A percentile compares a stretch with the other conserved stretches of the same genome.
These are phyloP conservation scores for Augiades crinisus DNA, from an alignment of 2,888 invertebrate genomes.

Conservation along the genomic window DNA sequence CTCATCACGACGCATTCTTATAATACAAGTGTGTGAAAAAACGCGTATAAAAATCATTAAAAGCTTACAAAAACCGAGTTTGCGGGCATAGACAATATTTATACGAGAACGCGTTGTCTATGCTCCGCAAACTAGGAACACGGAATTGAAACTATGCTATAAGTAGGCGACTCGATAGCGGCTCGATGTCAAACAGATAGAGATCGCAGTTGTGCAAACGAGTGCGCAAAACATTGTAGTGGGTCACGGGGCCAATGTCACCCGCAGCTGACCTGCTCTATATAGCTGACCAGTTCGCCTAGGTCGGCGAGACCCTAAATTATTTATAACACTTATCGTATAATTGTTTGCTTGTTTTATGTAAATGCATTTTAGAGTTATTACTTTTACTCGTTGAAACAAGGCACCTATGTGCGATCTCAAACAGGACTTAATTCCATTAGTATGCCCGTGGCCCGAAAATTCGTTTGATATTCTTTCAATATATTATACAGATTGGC, in stretches of 20 bases:
- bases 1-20: not conserved
- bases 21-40: not conserved
- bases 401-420: too few species aligned
- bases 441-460: too few species aligned
- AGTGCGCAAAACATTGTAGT: conserved; percentile 44
- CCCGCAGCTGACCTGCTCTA: conserved; percentile 27
- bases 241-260: conserved; percentile 69
- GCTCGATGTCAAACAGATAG: conserved; percentile 28
- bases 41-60: not conserved
- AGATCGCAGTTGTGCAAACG: conserved; percentile 49
- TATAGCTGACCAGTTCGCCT: conserved; percentile 5
- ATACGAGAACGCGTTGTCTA: not conserved
- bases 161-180: conserved; percentile 31
- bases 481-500: too few species aligned
- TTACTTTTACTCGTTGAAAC: too few species aligned
- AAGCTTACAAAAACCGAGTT: not conserved
- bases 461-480: too few species aligned
- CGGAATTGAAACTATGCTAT: conserved; percentile 23
- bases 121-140: not conserved
- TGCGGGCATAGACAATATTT: not conserved
- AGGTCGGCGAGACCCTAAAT: conserved; percentile 10
- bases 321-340: not conserved
- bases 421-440: too few species aligned
- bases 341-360: not conserved
- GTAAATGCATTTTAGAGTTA: not conserved